Evolutionary conservation across 2,113 vertebrate genomes (phyloP).

Genomic region (Amphilophus citrinellus): DNA sequence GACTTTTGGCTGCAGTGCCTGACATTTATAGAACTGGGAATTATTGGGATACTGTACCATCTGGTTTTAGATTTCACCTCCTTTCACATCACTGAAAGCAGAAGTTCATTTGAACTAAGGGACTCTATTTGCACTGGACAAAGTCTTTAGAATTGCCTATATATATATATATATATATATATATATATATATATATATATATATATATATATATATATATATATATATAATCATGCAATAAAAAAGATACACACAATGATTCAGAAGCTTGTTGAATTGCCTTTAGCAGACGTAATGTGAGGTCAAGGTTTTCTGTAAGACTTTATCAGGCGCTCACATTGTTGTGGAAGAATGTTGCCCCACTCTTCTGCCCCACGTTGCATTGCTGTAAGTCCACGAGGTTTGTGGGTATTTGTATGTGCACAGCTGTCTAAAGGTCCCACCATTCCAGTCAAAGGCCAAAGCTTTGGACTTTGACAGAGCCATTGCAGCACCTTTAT

Average conservation of each 20-base stretch:
- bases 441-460: background rate
- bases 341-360: background rate
- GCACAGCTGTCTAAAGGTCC: background rate
- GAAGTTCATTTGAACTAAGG: background rate
- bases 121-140: fast-evolving
- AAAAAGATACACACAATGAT: background rate
- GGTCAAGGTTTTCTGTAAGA: background rate
- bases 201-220: no score
- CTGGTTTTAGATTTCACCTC: background rate
- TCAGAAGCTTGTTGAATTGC: background rate
- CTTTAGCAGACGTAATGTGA: background rate
- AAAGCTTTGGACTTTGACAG: background rate
- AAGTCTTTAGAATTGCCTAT: background rate
- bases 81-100: background rate
- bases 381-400: background rate
- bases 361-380: background rate
- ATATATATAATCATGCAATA: no score
- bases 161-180: no score
- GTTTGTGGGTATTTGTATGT: background rate
- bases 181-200: no score
- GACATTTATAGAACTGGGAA: conserved; percentile 20
- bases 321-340: background rate
- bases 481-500: background rate
- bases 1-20: conserved; percentile 22
- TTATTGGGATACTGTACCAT: conserved; percentile 2